Conservation (phyloP, 2,888 invertebrate species). For the Lasioglossum pauxillum region DNA sequence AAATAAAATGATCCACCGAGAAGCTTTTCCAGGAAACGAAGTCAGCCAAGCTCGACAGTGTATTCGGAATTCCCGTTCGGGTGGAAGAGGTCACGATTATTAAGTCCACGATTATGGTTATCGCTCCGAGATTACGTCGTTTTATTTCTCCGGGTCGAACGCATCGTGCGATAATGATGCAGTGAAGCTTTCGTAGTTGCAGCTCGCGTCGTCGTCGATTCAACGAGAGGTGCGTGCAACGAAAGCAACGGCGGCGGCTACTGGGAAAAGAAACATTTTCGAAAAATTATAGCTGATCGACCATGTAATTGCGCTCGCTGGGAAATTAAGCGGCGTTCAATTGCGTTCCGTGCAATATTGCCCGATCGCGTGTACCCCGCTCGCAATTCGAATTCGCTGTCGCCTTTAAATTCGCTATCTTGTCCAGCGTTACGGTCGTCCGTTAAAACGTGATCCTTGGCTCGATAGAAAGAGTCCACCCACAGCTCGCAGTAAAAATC, state of each 20-base stretch:
- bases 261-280: conserved; percentile 20
- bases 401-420: conserved; percentile 61
- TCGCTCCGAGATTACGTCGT: conserved; percentile 47
- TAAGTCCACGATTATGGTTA: conserved; percentile 47
- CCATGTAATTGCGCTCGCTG: conserved; percentile 26
- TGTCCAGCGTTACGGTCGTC: conserved; percentile 53
- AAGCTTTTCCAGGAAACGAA: not conserved
- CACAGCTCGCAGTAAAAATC: conserved; percentile 18
- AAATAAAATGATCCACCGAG: not conserved
- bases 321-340: conserved; percentile 37
- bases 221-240: not conserved
- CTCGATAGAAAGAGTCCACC: conserved; percentile 67
- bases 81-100: conserved; percentile 48
- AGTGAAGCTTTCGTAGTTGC: not conserved
- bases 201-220: conserved; percentile 12
- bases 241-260: not conserved
- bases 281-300: conserved; percentile 23
- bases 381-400: conserved; percentile 58
- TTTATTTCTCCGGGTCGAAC: conserved; percentile 21
- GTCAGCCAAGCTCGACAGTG: not conserved
- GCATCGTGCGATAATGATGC: conserved; percentile 4
- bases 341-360: conserved; percentile 18
- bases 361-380: conserved; percentile 12
- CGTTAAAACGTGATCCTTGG: conserved; percentile 65
- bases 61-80: conserved; percentile 14